These are phyloP conservation scores for Blastobasis lacticolella DNA, from an alignment of 2,888 invertebrate species.

Conservation along the genomic window DNA sequence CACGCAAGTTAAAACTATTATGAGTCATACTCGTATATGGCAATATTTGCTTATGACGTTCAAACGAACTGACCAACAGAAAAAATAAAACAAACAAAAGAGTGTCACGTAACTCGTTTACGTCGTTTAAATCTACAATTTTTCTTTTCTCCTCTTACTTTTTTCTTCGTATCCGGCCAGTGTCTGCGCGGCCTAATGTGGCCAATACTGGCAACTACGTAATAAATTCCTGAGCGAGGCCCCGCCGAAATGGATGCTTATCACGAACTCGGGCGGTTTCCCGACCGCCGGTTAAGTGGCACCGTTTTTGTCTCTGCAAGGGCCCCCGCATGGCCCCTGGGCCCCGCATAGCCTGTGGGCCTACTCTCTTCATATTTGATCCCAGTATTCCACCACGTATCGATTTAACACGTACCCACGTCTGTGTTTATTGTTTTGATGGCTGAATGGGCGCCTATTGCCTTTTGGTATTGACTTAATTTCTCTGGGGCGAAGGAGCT, in stretches of 20 bases:
- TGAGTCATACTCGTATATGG: no score
- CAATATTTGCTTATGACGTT: no score
- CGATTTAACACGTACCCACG: no score
- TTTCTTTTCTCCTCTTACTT: background rate
- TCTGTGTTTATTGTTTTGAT: no score
- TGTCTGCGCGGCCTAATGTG: slow-evolving; percentile 8
- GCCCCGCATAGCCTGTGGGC: background rate
- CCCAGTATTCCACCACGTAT: background rate
- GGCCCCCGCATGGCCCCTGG: background rate
- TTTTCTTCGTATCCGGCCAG: slow-evolving; percentile 1
- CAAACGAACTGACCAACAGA: no score
- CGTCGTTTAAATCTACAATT: no score
- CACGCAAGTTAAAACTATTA: no score
- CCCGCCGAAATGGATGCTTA: slow-evolving; percentile 40
- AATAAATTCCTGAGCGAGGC: slow-evolving; percentile 22
- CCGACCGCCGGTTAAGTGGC: slow-evolving; percentile 27
- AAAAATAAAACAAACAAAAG: no score
- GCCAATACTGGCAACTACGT: slow-evolving; percentile 19
- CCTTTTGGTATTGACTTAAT: no score
- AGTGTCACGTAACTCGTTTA: no score
- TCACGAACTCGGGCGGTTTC: slow-evolving; percentile 32
- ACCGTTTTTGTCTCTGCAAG: slow-evolving; percentile 30
- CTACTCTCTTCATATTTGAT: background rate
- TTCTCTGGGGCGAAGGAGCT: no score
- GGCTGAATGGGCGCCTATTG: no score